Base-by-base conservation (phyloP, 2,888 invertebrate species). In the Eilema caniola region DNA sequence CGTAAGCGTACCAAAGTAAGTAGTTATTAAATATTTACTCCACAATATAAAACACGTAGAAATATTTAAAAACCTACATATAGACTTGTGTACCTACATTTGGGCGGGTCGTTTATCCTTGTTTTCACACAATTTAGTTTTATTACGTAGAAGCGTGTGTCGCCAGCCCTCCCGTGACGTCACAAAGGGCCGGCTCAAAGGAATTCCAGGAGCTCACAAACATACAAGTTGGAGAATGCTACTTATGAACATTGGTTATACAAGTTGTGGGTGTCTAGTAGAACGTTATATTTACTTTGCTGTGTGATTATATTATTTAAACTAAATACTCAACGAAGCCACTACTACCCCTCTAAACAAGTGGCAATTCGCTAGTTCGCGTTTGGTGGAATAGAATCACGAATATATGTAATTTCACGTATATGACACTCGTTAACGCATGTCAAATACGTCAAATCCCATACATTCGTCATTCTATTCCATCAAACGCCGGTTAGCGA, bases 111-210 rank as follows among this genome's bases (percentile, higher is more conserved):
- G 61, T 74, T 70, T 74, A 71, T 75, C 65, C 68, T 67, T 63
- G 69, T 70, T 78, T 82, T 72, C 75, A 66, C 72, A 69, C 74
- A 71, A 80, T 82, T 82, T 78, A 72, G 53, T 72, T 78, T 73
- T 72, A 78, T 73, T 82, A 81, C 75, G 73, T 80, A 81, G 71
- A 82, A 78, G 24, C 62, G 28, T 62, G 59, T 70, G 73, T 73
- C 37, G 57, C 62, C 69, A 57, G 57, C 12, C 65, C 59, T 25
- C 57, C 63, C 20, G 28, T 75, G 78, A 70, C 71, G 71, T 67
- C 77, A 75, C 70, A 12, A 25, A 57, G 69, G 71, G 61, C 65
- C 33, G 41, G 33, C 69, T 63, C 62, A 3, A 14, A 62, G 68
- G 71, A 66, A 65, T 65, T 28, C 64, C 20, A 41, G 61, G 59